phyloP scores from a whole-genome alignment of 2,797 vertebrate species.

The Pseudochaenichthys georgianus region DNA sequence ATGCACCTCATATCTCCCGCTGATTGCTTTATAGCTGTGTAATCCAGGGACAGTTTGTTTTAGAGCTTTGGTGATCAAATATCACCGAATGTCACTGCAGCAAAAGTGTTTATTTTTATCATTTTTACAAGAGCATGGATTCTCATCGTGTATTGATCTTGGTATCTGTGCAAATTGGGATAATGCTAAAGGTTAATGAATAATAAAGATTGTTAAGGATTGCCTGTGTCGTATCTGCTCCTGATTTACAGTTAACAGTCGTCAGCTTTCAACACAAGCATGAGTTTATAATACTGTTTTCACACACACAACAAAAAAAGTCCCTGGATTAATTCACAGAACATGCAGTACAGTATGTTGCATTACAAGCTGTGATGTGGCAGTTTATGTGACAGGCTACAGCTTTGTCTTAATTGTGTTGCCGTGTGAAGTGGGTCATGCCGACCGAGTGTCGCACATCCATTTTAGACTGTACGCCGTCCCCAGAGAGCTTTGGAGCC shows the following conservation, averaged over 20 bases:
- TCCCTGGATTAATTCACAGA: slow-evolving; percentile 11
- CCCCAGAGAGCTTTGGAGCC: slow-evolving; percentile 30
- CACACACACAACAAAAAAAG: slow-evolving; percentile 1
- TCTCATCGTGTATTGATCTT: slow-evolving; percentile 62
- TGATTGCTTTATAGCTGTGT: slow-evolving; percentile 85
- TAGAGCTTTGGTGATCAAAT: slow-evolving; percentile 65
- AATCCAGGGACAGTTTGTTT: slow-evolving; percentile 78
- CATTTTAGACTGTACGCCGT: neutral
- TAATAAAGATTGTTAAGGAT: slow-evolving; percentile 20
- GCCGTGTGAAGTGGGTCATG: slow-evolving; percentile 62
- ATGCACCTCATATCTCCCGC: slow-evolving; percentile 56
- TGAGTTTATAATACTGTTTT: neutral
- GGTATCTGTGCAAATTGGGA: slow-evolving; percentile 51
- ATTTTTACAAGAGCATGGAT: slow-evolving; percentile 43
- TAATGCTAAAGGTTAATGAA: slow-evolving; percentile 32
- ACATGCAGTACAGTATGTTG: neutral
- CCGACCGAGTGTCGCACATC: slow-evolving; percentile 12
- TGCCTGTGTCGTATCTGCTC: slow-evolving; percentile 1
- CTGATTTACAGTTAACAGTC: neutral
- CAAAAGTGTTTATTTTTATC: slow-evolving; percentile 49
- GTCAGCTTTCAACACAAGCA: slow-evolving; percentile 3
- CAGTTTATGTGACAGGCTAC: slow-evolving; percentile 44
- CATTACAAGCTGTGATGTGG: slow-evolving; percentile 14
- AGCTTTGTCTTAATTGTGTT: slow-evolving; percentile 43
- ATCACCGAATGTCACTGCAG: slow-evolving; percentile 66